A percentile compares a stretch with the other conserved stretches of the same genome.
These are phyloP conservation scores for Oryctes rhinoceros DNA, from an alignment of 1,140 invertebrate species.

Conservation along the genomic window DNA sequence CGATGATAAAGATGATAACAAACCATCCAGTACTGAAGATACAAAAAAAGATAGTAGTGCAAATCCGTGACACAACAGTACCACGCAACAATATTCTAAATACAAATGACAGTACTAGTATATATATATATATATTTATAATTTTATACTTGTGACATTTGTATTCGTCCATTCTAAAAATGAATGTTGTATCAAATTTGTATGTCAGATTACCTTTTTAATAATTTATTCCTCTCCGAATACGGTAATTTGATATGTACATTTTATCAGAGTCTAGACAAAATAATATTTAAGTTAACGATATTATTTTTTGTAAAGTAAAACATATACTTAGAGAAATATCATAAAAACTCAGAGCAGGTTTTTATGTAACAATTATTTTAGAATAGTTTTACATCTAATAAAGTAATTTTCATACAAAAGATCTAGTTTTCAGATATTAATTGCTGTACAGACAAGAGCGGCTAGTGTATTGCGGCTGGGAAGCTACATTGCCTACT, in stretches of 20 bases:
- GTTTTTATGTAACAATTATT: slow-evolving; percentile 36
- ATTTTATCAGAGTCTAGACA: slow-evolving; percentile 31
- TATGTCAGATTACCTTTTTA: slow-evolving; percentile 27
- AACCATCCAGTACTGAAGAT: slow-evolving; percentile 67
- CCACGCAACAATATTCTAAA: slow-evolving; percentile 50
- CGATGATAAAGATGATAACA: slow-evolving; percentile 70
- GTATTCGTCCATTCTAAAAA: slow-evolving; percentile 37
- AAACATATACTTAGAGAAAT: slow-evolving; percentile 23
- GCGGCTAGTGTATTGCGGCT: too few species aligned
- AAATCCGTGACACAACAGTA: slow-evolving; percentile 63
- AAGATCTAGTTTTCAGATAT: neutral
- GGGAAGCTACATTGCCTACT: too few species aligned
- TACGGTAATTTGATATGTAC: slow-evolving; percentile 31
- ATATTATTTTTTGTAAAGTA: slow-evolving; percentile 35
- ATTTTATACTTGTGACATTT: slow-evolving; percentile 39
- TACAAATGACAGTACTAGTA: slow-evolving; percentile 42
- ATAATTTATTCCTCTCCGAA: slow-evolving; percentile 18
- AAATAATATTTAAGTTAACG: slow-evolving; percentile 32
- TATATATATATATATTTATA: slow-evolving; percentile 35
- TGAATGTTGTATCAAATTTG: slow-evolving; percentile 39
- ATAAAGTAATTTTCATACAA: slow-evolving; percentile 30
- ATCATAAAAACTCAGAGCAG: slow-evolving; percentile 12
- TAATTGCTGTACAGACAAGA: too few species aligned
- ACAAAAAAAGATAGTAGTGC: slow-evolving; percentile 68
- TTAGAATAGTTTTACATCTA: slow-evolving; percentile 35